Evolutionary conservation across 2,113 vertebrate species (phyloP).

Genomic region (Crotophaga sulcirostris): DNA sequence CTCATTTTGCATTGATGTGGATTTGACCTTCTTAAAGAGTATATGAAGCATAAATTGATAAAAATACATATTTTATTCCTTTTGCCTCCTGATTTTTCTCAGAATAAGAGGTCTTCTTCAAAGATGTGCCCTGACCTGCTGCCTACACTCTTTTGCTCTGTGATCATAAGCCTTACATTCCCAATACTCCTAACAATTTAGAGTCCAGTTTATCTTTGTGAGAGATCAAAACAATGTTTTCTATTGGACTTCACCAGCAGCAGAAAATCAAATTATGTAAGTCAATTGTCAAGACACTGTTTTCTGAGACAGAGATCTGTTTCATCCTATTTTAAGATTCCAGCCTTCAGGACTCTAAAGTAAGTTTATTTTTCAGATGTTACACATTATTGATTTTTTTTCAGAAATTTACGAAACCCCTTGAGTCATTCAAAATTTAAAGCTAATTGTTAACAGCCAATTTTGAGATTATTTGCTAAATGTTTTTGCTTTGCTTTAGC

Average conservation of each 20-base stretch:
- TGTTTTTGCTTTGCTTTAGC: not conserved
- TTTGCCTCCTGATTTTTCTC: not conserved
- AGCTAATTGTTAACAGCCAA: not conserved
- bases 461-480: not conserved
- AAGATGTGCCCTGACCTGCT: not conserved
- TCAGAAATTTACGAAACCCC: not conserved
- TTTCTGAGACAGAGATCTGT: not conserved
- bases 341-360: not conserved
- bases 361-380: not conserved
- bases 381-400: not conserved
- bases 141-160: not conserved
- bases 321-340: not conserved
- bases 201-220: not conserved
- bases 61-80: not conserved
- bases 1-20: not conserved
- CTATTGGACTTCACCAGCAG: not conserved
- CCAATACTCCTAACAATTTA: conserved; percentile 11
- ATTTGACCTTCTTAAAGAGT: not conserved
- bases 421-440: not conserved
- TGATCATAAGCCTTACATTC: not conserved
- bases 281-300: not conserved
- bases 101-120: not conserved
- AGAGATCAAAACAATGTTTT: not conserved
- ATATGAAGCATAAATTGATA: not conserved
- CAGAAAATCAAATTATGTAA: not conserved